Base-by-base conservation (phyloP, 2,888 invertebrate genomes). In the Trissoscelio sp. region DNA sequence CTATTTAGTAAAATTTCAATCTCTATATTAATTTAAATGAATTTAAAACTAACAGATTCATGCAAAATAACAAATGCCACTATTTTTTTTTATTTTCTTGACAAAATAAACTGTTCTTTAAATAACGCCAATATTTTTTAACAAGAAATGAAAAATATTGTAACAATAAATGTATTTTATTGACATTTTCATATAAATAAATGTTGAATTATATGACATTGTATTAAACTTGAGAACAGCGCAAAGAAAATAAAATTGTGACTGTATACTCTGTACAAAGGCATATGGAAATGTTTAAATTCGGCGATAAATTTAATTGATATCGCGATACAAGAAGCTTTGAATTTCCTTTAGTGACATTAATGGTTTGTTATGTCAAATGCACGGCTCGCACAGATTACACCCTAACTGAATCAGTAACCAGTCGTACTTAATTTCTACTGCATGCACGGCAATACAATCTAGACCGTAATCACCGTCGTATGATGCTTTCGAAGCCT, bases 401-500 rank as follows among this genome's bases (percentile, higher is more conserved):
- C 78, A 64, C 66, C 67, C 73, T 79, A 79, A 79, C 72, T 73
- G 79, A 80, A 74, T 80, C 79, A 74, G 79, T 80, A 80, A 80
- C 69, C 69, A 74, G 79, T 80, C 74, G 79, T 80, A 74, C 73
- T 80, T 80, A 80, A 80, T 80, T 80, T 74, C 79, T 74, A 74
- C 74, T 69, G 69, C 74, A 67, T 80, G 79, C 79, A 69, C 69
- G 67, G 69, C 74, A 69, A 67, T 80, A 74, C 79, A 80, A 74
- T 80, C 79, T 74, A 62, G 69, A 69, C 79, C 64, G 69, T 80
- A 80, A 74, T 80, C 73, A 74, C 79, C 79, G 79, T 73, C 74
- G 79, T 74, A 73, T 66, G 67, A 72, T 73, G 79, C 79, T 73
- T 79, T 80, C 79, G 69, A 80, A 69, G 74, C 79, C 69, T 80